Percentiles rank a stretch among this genome's conserved stretches.
These are phyloP conservation scores for Oryzias celebensis DNA, from an alignment of 2,113 vertebrate species.

Conservation along the genomic window DNA sequence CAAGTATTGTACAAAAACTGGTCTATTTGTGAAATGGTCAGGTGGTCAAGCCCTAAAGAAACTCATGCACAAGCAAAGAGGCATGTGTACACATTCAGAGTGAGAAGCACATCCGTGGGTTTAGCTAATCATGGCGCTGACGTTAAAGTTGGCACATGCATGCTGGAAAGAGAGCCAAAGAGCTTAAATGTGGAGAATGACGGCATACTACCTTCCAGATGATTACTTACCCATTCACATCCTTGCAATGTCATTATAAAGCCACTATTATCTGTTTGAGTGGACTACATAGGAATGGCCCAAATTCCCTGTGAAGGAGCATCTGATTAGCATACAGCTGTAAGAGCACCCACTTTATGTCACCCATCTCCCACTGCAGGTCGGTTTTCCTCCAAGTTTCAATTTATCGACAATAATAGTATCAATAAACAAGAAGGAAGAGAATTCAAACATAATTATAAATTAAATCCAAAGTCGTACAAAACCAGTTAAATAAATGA, in stretches of 20 bases:
- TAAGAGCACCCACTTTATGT: background rate
- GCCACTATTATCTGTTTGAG: constrained; percentile 1
- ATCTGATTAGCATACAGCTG: constrained; percentile 2
- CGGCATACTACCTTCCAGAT: constrained; percentile 2
- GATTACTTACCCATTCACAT: background rate
- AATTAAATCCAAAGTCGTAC: background rate
- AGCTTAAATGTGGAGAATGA: background rate
- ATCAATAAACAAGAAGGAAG: too few relatives aligned
- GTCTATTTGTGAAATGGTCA: too few relatives aligned
- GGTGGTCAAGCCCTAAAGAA: background rate
- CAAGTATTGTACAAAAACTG: too few relatives aligned
- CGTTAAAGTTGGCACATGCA: background rate
- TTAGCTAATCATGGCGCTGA: constrained; percentile 22
- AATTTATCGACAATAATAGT: too few relatives aligned
- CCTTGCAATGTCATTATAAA: constrained; percentile 5
- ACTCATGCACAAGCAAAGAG: background rate
- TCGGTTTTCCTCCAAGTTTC: too few relatives aligned
- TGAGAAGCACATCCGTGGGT: background rate
- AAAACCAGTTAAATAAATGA: background rate
- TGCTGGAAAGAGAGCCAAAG: constrained; percentile 1
- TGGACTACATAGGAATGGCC: constrained; percentile 3
- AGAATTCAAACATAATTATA: background rate
- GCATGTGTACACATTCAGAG: background rate
- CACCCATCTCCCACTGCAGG: too few relatives aligned
- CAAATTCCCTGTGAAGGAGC: constrained; percentile 11